Conservation (phyloP, 1,140 invertebrate genomes). For the Rhopalosiphum maidis region DNA sequence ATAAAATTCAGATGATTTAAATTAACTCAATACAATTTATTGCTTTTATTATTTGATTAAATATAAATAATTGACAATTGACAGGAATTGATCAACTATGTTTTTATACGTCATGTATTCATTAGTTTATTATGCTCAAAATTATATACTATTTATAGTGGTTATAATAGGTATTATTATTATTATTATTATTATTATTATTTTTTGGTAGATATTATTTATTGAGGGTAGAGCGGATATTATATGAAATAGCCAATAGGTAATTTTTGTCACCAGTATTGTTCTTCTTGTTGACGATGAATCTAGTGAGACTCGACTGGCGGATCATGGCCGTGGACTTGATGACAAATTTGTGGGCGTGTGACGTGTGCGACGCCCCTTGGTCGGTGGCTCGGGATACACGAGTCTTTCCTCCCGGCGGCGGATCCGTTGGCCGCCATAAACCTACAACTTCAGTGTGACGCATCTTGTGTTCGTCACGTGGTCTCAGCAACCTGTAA, state of each 20-base stretch:
- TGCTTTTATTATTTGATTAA: not conserved
- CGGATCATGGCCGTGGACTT: conserved; percentile 68
- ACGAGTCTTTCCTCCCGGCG: conserved; percentile 62
- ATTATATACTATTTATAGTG: not conserved
- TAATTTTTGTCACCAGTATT: conserved; percentile 60
- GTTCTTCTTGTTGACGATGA: conserved; percentile 68
- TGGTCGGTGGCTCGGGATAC: conserved; percentile 62
- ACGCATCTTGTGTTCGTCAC: conserved; percentile 60
- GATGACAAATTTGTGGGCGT: conserved; percentile 62
- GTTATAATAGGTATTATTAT: too few relatives aligned
- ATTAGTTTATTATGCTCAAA: not conserved
- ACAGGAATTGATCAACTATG: not conserved
- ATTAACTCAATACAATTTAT: not conserved
- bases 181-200: too few relatives aligned
- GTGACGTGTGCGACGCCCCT: conserved; percentile 61
- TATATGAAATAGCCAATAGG: too few relatives aligned
- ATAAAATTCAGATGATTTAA: not conserved
- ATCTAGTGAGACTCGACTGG: conserved; percentile 72
- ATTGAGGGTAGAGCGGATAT: not conserved
- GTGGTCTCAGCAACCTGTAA: not conserved
- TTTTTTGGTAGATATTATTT: too few relatives aligned
- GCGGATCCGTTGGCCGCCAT: conserved; percentile 65
- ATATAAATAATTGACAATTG: not conserved
- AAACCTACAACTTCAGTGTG: conserved; percentile 66
- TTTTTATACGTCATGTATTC: not conserved